Percentiles rank a stretch among this genome's conserved stretches.
Conservation (phyloP, 2,113 vertebrate species). For the Caranx ignobilis region DNA sequence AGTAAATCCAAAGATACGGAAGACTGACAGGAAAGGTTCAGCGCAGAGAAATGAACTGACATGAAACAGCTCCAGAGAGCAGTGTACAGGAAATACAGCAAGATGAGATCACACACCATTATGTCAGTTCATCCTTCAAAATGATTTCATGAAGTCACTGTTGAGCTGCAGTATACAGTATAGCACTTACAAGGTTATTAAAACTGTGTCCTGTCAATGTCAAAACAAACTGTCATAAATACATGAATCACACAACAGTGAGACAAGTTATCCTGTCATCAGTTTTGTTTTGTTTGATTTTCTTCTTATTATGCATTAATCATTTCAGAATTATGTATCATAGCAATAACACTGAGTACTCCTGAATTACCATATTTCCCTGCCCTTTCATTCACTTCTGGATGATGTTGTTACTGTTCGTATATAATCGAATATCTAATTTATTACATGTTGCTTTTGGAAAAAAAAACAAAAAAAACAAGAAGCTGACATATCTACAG, state of each 20-base stretch:
- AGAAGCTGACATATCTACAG: neutral
- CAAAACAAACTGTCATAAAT: neutral
- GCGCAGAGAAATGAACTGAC: neutral
- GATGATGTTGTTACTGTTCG: neutral
- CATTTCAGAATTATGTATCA: neutral
- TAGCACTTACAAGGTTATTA: neutral
- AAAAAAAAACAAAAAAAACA: neutral
- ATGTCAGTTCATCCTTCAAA: conserved; percentile 16
- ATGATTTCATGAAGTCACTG: neutral
- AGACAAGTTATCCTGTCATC: neutral
- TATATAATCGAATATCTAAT: neutral
- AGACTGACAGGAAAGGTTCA: neutral
- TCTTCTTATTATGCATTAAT: neutral
- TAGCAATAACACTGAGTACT: neutral
- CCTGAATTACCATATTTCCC: neutral
- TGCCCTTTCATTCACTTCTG: neutral
- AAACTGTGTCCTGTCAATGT: neutral
- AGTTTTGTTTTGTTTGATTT: neutral
- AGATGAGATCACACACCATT: neutral
- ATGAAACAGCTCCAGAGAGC: conserved; percentile 6
- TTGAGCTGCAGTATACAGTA: neutral
- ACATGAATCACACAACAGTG: neutral
- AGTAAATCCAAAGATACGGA: conserved; percentile 1
- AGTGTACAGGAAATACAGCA: conserved; percentile 6
- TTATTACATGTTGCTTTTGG: neutral